Conservation (phyloP, 2,888 invertebrate species). For the Drosophila aldrichi region DNA sequence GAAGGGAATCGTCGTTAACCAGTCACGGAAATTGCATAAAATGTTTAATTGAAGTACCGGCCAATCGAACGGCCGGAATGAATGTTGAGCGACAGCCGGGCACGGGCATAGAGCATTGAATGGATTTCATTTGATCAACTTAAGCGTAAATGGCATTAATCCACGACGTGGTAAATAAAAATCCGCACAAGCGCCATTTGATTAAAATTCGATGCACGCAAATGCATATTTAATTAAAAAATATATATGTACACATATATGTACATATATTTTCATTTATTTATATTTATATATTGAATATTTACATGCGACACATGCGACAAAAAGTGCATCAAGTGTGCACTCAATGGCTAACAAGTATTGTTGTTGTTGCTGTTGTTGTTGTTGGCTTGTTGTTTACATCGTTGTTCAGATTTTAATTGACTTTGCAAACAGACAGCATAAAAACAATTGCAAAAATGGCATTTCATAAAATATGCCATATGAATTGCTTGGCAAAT, state of each 20-base stretch:
- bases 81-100: slow-evolving; percentile 3
- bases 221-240: slow-evolving; percentile 77
- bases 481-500: slow-evolving; percentile 32
- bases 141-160: slow-evolving; percentile 40
- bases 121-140: slow-evolving; percentile 39
- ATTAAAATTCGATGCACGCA: slow-evolving; percentile 72
- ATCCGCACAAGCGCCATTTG: slow-evolving; percentile 52
- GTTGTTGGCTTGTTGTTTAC: slow-evolving; percentile 59
- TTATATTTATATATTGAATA: slow-evolving; percentile 16
- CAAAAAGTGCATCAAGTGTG: slow-evolving; percentile 51
- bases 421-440: slow-evolving; percentile 66
- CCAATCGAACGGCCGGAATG: neutral
- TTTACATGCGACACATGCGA: slow-evolving; percentile 41
- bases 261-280: neutral
- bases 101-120: slow-evolving; percentile 14
- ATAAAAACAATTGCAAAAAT: slow-evolving; percentile 27
- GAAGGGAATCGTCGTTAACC: slow-evolving; percentile 29
- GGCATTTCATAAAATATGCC: slow-evolving; percentile 20
- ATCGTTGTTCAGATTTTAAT: slow-evolving; percentile 71
- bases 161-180: slow-evolving; percentile 38
- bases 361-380: slow-evolving; percentile 30
- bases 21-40: slow-evolving; percentile 29
- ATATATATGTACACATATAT: slow-evolving; percentile 18
- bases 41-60: slow-evolving; percentile 49
- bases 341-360: slow-evolving; percentile 34